A percentile compares a stretch with the other conserved stretches of the same genome.
Evolutionary conservation across 2,888 invertebrate species (phyloP).

Genomic region (Thecophora atra): DNA sequence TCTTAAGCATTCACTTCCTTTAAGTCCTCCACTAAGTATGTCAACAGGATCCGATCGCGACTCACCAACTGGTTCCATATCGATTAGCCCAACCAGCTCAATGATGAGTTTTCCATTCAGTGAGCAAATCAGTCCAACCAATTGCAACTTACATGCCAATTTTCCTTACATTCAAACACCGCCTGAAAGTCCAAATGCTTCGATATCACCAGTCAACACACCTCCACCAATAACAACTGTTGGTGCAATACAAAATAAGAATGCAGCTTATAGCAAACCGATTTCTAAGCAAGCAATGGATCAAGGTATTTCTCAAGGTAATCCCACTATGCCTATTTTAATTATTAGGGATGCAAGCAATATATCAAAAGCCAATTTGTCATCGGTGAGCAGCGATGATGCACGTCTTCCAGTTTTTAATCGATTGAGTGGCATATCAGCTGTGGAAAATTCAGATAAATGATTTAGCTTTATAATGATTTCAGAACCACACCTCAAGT

Average conservation of each 20-base stretch:
- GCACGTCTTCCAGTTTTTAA: conserved; percentile 84
- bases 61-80: conserved; percentile 65
- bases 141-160: conserved; percentile 51
- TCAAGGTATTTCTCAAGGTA: conserved; percentile 52
- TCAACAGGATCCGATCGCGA: conserved; percentile 68
- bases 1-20: conserved; percentile 69
- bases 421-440: conserved; percentile 69
- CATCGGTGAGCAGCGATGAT: conserved; percentile 65
- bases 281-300: conserved; percentile 48
- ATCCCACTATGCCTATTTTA: conserved; percentile 53
- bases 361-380: conserved; percentile 46
- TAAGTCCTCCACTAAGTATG: conserved; percentile 68
- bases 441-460: conserved; percentile 63
- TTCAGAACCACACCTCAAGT: conserved; percentile 49
- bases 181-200: conserved; percentile 63
- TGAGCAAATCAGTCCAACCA: conserved; percentile 59
- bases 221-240: conserved; percentile 57
- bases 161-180: conserved; percentile 60
- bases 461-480: conserved; percentile 57
- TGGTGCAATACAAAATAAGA: conserved; percentile 39
- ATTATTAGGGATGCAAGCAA: conserved; percentile 47
- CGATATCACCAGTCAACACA: conserved; percentile 62
- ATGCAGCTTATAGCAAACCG: conserved; percentile 44
- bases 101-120: conserved; percentile 64
- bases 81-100: conserved; percentile 65